Evolutionary conservation across 2,888 invertebrate genomes (phyloP).

Genomic region (Dichetophora obliterata): DNA sequence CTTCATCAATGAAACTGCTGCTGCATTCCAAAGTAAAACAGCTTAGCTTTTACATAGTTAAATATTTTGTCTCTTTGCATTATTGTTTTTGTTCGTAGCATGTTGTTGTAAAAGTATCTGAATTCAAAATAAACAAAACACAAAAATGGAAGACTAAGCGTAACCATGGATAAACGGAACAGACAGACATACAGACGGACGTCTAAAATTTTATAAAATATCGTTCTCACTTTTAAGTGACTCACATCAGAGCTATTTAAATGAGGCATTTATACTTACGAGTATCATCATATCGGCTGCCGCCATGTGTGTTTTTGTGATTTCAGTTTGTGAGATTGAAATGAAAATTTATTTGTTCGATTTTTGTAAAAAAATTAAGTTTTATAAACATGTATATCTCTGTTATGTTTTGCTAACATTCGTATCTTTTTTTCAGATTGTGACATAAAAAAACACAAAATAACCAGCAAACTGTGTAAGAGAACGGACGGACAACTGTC

Average conservation of each 20-base stretch:
- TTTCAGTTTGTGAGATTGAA: no score
- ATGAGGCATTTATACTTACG: conserved; percentile 2
- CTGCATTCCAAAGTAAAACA: no score
- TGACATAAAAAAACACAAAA: conserved; percentile 37
- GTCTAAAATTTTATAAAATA: conserved; percentile 7
- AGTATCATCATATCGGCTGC: not conserved
- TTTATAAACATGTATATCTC: not conserved
- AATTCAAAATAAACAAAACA: conserved; percentile 21
- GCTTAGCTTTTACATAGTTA: not conserved
- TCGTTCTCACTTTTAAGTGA: conserved; percentile 28
- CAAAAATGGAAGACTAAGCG: not conserved
- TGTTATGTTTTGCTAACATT: not conserved
- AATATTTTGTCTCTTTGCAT: not conserved
- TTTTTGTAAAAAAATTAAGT: not conserved
- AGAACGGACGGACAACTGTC: conserved; percentile 18
- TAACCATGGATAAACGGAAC: not conserved
- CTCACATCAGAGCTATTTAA: conserved; percentile 31
- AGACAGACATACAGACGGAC: no score
- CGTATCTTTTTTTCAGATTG: conserved; percentile 40
- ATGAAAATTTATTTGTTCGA: no score
- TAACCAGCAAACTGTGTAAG: not conserved
- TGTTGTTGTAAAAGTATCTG: not conserved
- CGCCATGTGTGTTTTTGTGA: no score
- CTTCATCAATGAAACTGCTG: no score
- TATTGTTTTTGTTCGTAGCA: not conserved